phyloP scores from a whole-genome alignment of 2,888 invertebrate species.

The Rhabditoides inermis region DNA sequence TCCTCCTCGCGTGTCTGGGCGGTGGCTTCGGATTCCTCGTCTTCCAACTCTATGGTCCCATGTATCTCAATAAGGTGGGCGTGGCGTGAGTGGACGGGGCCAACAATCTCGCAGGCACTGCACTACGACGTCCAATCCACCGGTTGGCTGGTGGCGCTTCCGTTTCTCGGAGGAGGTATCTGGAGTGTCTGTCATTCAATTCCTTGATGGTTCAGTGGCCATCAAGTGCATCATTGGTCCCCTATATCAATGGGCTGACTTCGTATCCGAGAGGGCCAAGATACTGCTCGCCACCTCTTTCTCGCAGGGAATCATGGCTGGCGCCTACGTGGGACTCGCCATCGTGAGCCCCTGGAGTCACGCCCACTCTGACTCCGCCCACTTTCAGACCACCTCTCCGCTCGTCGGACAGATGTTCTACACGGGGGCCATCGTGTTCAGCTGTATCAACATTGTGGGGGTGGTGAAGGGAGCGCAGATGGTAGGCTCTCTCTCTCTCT shows the following conservation, averaged over 20 bases:
- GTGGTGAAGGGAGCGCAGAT: constrained; percentile 33
- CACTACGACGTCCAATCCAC: background rate
- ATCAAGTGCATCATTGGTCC: constrained; percentile 3
- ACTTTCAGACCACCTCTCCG: constrained; percentile 18
- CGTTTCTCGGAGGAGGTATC: background rate
- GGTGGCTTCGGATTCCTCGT: constrained; percentile 3
- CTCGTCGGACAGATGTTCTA: constrained; percentile 31
- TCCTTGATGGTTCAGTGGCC: background rate
- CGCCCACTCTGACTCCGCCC: background rate
- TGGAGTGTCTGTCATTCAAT: background rate
- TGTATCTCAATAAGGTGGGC: constrained; percentile 5
- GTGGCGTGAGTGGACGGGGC: background rate
- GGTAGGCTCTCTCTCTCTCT: constrained; percentile 9
- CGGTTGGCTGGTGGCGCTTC: constrained; percentile 1
- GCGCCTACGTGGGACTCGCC: constrained; percentile 24
- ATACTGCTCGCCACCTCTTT: constrained; percentile 25
- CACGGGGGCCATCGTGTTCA: constrained; percentile 28
- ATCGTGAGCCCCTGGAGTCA: constrained; percentile 8
- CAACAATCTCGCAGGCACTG: background rate
- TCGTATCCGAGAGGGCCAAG: constrained; percentile 9
- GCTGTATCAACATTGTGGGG: constrained; percentile 36
- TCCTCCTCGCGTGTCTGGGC: background rate
- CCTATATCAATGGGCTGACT: constrained; percentile 2
- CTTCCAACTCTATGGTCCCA: constrained; percentile 5
- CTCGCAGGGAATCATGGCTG: constrained; percentile 22